Evolutionary conservation across 2,797 vertebrate genomes (phyloP).

Genomic region (Chelon labrosus): DNA sequence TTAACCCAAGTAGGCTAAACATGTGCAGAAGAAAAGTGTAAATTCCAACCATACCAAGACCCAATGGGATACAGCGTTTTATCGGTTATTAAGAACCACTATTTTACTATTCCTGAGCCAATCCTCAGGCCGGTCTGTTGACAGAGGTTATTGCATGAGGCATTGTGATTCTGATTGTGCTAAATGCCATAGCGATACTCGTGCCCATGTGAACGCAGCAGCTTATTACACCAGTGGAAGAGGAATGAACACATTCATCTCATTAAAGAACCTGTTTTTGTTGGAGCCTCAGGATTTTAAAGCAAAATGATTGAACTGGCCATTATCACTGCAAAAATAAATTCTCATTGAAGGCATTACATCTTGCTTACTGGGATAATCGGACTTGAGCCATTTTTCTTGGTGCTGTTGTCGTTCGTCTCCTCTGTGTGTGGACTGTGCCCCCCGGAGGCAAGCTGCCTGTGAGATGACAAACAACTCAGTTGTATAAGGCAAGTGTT

Average conservation of each 20-base stretch:
- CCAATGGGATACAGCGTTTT: no score
- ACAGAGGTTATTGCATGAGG: no score
- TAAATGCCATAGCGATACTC: no score
- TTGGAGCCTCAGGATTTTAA: background rate
- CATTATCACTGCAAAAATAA: background rate
- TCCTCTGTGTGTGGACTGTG: conserved; percentile 48
- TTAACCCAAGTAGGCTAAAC: no score
- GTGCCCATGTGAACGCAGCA: no score
- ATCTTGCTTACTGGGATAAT: conserved; percentile 60
- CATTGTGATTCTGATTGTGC: no score
- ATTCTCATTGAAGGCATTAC: conserved; percentile 32
- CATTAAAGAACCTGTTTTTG: background rate
- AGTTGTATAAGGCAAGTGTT: conserved; percentile 79
- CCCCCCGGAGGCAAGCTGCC: conserved; percentile 29
- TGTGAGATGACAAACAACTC: conserved; percentile 65
- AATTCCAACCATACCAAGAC: no score
- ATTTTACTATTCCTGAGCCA: no score
- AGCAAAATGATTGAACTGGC: background rate
- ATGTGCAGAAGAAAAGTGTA: no score
- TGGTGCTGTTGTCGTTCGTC: conserved; percentile 21
- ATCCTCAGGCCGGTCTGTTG: no score
- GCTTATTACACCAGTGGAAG: conserved; percentile 13
- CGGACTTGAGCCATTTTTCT: conserved; percentile 26
- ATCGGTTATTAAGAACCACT: no score
- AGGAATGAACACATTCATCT: background rate